Evolutionary conservation across 2,113 vertebrate species (phyloP).

Genomic region (Strigops habroptila): DNA sequence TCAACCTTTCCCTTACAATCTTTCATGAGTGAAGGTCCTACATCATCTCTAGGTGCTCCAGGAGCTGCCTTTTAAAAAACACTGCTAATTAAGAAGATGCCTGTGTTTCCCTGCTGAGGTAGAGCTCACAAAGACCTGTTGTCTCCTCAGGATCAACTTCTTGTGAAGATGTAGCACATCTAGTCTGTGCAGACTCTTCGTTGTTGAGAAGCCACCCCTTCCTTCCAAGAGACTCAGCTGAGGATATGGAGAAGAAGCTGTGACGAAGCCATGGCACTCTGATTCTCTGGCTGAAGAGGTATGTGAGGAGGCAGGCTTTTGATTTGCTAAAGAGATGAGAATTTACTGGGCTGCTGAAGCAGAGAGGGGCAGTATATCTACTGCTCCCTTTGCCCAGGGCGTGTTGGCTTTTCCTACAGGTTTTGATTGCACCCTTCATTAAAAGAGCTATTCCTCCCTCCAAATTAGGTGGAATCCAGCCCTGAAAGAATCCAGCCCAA

Average conservation of each 20-base stretch:
- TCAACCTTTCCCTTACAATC: not conserved
- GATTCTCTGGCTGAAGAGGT: not conserved
- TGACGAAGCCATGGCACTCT: not conserved
- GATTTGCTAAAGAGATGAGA: not conserved
- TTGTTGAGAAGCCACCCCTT: not conserved
- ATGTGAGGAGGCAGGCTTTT: not conserved
- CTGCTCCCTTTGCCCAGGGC: slow-evolving; percentile 31
- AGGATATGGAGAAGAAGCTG: accelerated
- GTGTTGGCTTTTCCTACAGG: slow-evolving; percentile 30
- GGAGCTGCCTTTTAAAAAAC: not conserved
- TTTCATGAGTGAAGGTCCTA: not conserved
- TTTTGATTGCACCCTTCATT: slow-evolving; percentile 65
- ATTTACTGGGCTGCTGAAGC: not conserved
- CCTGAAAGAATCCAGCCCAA: slow-evolving; percentile 59
- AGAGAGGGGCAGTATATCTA: slow-evolving; percentile 6
- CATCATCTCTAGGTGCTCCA: not conserved
- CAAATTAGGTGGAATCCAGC: slow-evolving; percentile 65
- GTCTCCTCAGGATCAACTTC: not conserved
- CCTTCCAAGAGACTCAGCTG: not conserved
- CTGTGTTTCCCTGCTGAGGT: not conserved
- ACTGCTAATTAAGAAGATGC: not conserved
- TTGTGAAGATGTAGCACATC: not conserved
- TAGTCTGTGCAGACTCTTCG: not conserved
- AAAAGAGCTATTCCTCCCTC: slow-evolving; percentile 45
- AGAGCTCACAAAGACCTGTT: not conserved